phyloP scores from a whole-genome alignment of 1,140 invertebrate genomes.

The Galleria mellonella region DNA sequence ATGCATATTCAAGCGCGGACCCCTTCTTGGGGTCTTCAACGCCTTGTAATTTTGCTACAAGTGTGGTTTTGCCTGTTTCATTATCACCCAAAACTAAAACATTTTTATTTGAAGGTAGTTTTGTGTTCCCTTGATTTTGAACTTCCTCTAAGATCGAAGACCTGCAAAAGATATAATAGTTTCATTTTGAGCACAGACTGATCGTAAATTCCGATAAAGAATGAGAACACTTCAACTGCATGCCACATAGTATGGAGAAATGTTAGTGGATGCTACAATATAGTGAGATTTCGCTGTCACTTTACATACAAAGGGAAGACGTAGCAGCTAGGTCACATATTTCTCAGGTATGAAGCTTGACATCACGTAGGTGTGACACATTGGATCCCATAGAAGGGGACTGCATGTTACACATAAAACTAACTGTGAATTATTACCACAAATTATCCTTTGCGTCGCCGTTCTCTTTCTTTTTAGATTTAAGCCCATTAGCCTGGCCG shows the following conservation, averaged over 20 bases:
- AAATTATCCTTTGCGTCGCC: constrained; percentile 78
- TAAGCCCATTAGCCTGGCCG: constrained; percentile 77
- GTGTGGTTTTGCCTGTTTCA: constrained; percentile 97
- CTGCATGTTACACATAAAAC: constrained; percentile 54
- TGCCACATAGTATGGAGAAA: constrained; percentile 9
- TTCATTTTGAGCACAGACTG: neutral
- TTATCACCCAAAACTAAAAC: constrained; percentile 95
- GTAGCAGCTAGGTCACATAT: constrained; percentile 64
- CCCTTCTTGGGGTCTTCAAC: constrained; percentile 98
- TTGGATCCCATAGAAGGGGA: constrained; percentile 70
- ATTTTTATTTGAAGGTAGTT: constrained; percentile 94
- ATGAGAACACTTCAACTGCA: constrained; percentile 1
- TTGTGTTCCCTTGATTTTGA: constrained; percentile 94
- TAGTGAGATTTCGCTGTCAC: constrained; percentile 29
- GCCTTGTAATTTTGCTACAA: constrained; percentile 95
- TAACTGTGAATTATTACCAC: constrained; percentile 75
- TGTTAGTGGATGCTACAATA: constrained; percentile 10
- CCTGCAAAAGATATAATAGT: constrained; percentile 76
- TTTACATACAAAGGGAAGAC: constrained; percentile 61
- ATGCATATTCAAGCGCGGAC: constrained; percentile 97
- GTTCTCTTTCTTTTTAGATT: constrained; percentile 79
- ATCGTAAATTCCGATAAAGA: constrained; percentile 3
- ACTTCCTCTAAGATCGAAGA: constrained; percentile 95
- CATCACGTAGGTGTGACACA: constrained; percentile 73
- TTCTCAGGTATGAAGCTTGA: constrained; percentile 66